Base-by-base conservation (phyloP, 2,888 invertebrate species). In the Lordiphosa andalusiaca region DNA sequence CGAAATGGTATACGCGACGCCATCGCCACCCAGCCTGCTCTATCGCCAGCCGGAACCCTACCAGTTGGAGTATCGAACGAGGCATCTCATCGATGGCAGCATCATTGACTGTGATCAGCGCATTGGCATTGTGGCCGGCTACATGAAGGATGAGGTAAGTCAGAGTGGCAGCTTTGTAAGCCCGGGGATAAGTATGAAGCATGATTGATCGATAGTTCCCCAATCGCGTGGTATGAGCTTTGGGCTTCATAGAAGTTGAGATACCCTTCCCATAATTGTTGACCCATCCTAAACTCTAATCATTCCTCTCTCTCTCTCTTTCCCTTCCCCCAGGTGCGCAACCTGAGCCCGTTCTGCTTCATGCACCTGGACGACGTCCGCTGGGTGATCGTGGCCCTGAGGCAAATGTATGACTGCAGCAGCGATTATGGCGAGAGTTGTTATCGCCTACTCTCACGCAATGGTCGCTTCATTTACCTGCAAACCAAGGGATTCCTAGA, bases 31-130 rank as follows among this genome's bases (percentile, higher is more conserved):
- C 63, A 91, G 93, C 42, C 92, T 95, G 33, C 92, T 93, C 25
- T 92, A 92, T 72, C 90, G 93, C 53, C 89, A 94, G 39, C 89
- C 93, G 60, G 94, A 94, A 80, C 92, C 93, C 4, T 92, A 92
- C 60, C 94, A 94, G 78, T 93, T 96, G 82, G 97, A 97, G 88
- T 98, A 97, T 88, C 93, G 95, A 84, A 97, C 97, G 2, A 92
- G 97, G 71, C 97, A 98, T 90, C 91, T 95, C 57, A 93, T 96
- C 54, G 96, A 97, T 90, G 97, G 97, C 5, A 93, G 94, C 53
- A 96, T 98, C 71, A 93, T 97, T 53, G 96, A 94, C 88, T 95
- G 95, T 89, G 98, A 98, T 89, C 96, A 97, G 88, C 93, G 96
- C 85, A 96, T 97, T 86, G 95, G 97, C 12, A 91, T 95, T 54